Evolutionary conservation across 2,797 vertebrate genomes (phyloP), one percentile per base, ranked within the genome.

Genomic region (Halcyon leucocephala): DNA sequence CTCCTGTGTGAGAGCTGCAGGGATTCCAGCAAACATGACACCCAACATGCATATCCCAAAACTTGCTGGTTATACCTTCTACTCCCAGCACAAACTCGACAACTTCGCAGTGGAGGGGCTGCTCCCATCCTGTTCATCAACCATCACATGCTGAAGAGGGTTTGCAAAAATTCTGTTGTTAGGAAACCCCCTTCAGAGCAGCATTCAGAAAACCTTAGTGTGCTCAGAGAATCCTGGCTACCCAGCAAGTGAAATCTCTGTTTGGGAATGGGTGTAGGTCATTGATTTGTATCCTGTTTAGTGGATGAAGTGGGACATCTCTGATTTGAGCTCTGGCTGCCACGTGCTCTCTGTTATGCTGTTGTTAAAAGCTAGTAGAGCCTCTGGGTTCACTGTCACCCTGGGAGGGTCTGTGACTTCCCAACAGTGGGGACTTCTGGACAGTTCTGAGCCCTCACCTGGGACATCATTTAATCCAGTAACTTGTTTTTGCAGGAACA

Each of bases 401-500:
- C 22, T 70, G 58, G 54, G 33, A 44, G 24, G 18, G 29, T 71
- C 67, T 80, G 39, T 73, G 46, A 51, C 67, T 83, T 91, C 29
- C 57, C 33, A 31, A 3, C 31, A 86, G n/a, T 0, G 1, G 64
- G 37, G 78, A n/a, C 24, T 71, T 86, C 7, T 41, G 71, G 55
- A 48, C 31, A 55, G 33, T 71, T 89, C 9, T 52, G 4, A 82
- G 35, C 55, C 52, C 64, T 72, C 14, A 5, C 14, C 7, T 29
- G 24, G 35, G 46, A 16, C 14, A 2, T 20, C 1, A 1, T 62
- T 84, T 82, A 22, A 52, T 29, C 14, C 54, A 37, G 62, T 11
- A 5, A 33, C 14, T 42, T 77, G 39, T 24, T 90, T 33, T 82
- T 93, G 86, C 96, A 99, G 99, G 99, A 99, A 67, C 99, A 99